Evolutionary conservation across 2,888 invertebrate genomes (phyloP), one percentile per base, ranked within the genome.

Genomic region (Serrognathus titanus): DNA sequence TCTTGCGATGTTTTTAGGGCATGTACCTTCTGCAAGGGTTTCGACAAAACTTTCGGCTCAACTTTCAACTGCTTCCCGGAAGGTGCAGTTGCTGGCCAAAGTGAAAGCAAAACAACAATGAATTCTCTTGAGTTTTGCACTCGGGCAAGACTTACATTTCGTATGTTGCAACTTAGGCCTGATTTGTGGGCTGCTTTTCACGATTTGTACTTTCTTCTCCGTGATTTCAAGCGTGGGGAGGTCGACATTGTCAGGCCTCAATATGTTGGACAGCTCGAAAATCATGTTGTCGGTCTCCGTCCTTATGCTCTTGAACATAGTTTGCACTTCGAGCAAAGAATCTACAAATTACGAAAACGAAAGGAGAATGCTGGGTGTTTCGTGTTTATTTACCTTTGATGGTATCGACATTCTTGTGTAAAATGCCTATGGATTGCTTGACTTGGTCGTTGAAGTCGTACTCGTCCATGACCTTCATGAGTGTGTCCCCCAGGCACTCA

Each of bases 361-460:
- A 49, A 4, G 16, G 8, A 2, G 9, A 43, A 24, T 53, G 8
- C 5, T 46, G n/a, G 11, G 12, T 46, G 45, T 12, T 9, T 48
- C n/a, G 55, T 46, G 31, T 2, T 24, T 3, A 13, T 75, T 72
- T 58, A 81, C 82, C 68, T 62, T 77, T 72, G 20, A 80, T 61
- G n/a, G 67, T 71, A 0, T 72, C 65, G 2, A 78, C 67, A 45
- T 80, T 76, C 0, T 69, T 57, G 1, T 74, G 70, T 1, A 84
- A 53, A 48, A 70, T 71, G 0, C 70, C 66, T 24, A 78, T 68
- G 0, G 82, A 77, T 1, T 76, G 75, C 1, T 73, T 62, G 6
- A 82, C 61, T 0, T 81, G 75, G 0, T 69, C 70, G 41, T 82
- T 79, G 65, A 84, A 65, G 0, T 81, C 74, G 61, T 74, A 81